Percentiles rank a stretch among this genome's conserved stretches.
Conservation (phyloP, 2,113 vertebrate genomes). For the Xiphophorus maculatus region DNA sequence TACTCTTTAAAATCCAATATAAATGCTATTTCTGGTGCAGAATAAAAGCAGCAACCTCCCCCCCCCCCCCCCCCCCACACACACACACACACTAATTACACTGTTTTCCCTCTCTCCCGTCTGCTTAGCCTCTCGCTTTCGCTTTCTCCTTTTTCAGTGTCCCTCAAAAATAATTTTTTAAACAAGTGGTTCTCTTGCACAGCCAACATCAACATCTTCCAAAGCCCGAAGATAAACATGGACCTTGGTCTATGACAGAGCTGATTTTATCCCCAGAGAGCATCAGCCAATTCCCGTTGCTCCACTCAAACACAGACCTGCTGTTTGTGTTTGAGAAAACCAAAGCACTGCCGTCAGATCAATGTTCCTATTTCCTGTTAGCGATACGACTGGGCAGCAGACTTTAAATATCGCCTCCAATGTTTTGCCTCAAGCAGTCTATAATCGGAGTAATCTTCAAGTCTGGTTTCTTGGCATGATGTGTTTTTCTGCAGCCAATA, state of each 20-base stretch:
- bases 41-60: not conserved
- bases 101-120: slow-evolving; percentile 7
- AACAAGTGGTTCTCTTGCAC: slow-evolving; percentile 77
- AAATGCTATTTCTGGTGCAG: not conserved
- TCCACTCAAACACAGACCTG: slow-evolving; percentile 82
- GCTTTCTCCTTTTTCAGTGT: slow-evolving; percentile 37
- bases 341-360: slow-evolving; percentile 64
- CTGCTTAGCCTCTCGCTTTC: slow-evolving; percentile 4
- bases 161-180: slow-evolving; percentile 77
- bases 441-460: slow-evolving; percentile 32
- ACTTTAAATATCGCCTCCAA: slow-evolving; percentile 49
- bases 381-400: slow-evolving; percentile 51
- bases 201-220: slow-evolving; percentile 84
- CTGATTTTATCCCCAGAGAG: slow-evolving; percentile 80
- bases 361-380: slow-evolving; percentile 44
- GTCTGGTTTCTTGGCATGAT: slow-evolving; percentile 27
- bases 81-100: not conserved
- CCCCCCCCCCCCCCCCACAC: too few relatives aligned
- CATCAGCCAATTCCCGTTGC: slow-evolving; percentile 77
- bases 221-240: slow-evolving; percentile 82
- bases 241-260: slow-evolving; percentile 76
- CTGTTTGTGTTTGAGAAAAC: slow-evolving; percentile 63
- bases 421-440: slow-evolving; percentile 12
- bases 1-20: not conserved
- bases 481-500: slow-evolving; percentile 22